Conservation (phyloP, 37 sponge, comb jelly and placozoan species). For the Halisarca cf. caerulea region DNA sequence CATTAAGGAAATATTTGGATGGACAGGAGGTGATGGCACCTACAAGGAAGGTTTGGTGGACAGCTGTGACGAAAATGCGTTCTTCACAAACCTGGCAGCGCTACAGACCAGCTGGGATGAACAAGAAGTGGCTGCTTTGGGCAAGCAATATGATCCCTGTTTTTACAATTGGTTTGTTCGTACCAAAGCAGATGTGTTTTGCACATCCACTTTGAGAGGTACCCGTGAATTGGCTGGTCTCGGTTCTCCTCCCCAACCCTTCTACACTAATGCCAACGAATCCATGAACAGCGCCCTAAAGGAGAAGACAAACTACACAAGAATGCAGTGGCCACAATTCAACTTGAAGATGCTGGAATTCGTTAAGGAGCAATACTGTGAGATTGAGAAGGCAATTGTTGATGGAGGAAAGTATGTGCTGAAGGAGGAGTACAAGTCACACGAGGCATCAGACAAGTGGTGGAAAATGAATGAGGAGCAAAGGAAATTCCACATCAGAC, state of each 20-base stretch:
- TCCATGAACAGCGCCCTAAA: constrained; percentile 21
- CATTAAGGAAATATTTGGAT: constrained; percentile 16
- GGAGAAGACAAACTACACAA: constrained; percentile 9
- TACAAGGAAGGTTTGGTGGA: constrained; percentile 16
- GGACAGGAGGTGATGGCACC: constrained; percentile 16
- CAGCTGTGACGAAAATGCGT: neutral
- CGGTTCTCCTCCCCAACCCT: constrained; percentile 17
- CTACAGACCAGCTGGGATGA: constrained; percentile 20
- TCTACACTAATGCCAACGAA: constrained; percentile 24
- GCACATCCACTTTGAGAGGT: neutral
- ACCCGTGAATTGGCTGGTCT: constrained; percentile 3
- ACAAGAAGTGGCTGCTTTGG: neutral
- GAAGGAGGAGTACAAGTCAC: neutral
- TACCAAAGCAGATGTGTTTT: constrained; percentile 18
- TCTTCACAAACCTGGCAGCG: neutral
- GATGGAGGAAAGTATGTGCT: neutral
- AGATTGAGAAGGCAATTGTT: constrained; percentile 20
- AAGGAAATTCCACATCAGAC: neutral
- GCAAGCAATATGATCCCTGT: neutral
- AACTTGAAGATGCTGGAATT: constrained; percentile 13
- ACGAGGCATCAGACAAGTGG: neutral
- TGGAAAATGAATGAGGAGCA: constrained; percentile 12
- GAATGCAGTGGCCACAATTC: constrained; percentile 15
- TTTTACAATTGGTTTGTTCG: constrained; percentile 5
- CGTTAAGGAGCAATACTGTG: neutral